Evolutionary conservation across 1,140 invertebrate genomes (phyloP).

Genomic region (Conus ventricosus): DNA sequence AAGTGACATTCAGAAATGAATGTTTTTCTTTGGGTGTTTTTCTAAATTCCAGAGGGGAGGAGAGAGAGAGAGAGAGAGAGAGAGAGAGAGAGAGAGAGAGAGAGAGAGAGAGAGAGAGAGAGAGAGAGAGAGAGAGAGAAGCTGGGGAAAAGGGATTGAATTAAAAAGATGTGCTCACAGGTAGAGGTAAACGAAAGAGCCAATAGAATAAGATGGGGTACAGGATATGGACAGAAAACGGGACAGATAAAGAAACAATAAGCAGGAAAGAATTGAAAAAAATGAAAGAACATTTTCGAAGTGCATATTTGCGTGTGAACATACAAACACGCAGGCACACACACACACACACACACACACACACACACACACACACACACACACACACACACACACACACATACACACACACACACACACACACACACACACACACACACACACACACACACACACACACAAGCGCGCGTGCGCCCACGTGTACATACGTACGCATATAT

Average conservation of each 20-base stretch:
- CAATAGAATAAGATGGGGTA: not conserved
- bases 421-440: not conserved
- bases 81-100: conserved; percentile 7
- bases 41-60: too few relatives aligned
- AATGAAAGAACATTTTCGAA: too few relatives aligned
- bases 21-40: too few relatives aligned
- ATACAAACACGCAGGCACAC: not conserved
- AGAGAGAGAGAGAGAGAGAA: conserved; percentile 8
- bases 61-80: not conserved
- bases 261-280: too few relatives aligned
- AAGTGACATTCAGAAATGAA: too few relatives aligned
- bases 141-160: not conserved
- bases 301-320: not conserved
- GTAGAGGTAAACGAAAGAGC: not conserved
- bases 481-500: not conserved
- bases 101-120: conserved; percentile 9
- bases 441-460: too few relatives aligned
- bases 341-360: not conserved
- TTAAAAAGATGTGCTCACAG: not conserved
- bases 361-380: conserved; percentile 8
- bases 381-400: conserved; percentile 17
- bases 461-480: not conserved
- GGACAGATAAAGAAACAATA: not conserved
- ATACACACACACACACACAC: not conserved
- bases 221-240: not conserved